Conservation (phyloP, 2,797 vertebrate genomes). For the Eulemur rubriventer region DNA sequence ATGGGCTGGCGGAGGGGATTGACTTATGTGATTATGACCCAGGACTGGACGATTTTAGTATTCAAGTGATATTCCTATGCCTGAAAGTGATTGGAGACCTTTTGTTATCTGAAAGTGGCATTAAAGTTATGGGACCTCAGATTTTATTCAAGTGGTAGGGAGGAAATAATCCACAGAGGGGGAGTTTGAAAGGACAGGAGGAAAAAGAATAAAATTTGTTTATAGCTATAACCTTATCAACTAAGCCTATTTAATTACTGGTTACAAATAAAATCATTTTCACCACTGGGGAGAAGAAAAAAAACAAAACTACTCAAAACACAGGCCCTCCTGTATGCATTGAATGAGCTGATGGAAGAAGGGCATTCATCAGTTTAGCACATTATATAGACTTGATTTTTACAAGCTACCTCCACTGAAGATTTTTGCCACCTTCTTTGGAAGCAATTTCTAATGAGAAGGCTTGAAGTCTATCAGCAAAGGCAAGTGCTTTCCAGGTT, state of each 20-base stretch:
- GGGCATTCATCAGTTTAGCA: not conserved
- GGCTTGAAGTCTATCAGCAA: not conserved
- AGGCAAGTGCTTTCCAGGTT: not conserved
- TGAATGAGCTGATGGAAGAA: not conserved
- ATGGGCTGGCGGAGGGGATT: not conserved
- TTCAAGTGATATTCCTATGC: not conserved
- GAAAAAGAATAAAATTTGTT: not conserved
- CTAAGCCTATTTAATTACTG: not conserved
- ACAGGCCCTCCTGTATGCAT: not conserved
- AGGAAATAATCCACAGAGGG: not conserved
- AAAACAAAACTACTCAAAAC: not conserved
- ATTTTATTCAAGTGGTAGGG: not conserved
- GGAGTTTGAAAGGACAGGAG: not conserved
- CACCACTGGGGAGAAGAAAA: not conserved
- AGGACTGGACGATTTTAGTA: not conserved
- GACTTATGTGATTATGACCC: not conserved
- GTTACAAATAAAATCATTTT: slow-evolving; percentile 2
- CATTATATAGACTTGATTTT: not conserved
- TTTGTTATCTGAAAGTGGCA: not conserved
- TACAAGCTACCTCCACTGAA: not conserved
- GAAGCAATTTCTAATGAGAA: not conserved
- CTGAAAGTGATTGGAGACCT: not conserved
- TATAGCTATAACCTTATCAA: not conserved
- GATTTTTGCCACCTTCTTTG: not conserved
- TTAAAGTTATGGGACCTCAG: not conserved